Conservation (phyloP, 2,888 invertebrate species). For the Calameuta filiformis region DNA sequence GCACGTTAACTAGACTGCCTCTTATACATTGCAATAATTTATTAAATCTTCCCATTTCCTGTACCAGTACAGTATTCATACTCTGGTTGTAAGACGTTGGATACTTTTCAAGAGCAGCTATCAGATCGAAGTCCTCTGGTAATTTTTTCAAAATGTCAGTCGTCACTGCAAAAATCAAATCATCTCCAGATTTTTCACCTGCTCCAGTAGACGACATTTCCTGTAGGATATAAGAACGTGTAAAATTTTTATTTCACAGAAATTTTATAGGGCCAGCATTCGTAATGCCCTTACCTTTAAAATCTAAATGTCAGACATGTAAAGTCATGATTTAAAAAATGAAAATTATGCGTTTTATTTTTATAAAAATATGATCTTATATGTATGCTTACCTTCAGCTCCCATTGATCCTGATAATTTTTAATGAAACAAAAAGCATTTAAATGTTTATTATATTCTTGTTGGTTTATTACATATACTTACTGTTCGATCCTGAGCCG, state of each 20-base stretch:
- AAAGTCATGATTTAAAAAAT: background rate
- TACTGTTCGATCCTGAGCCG: constrained; percentile 51
- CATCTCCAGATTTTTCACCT: constrained; percentile 78
- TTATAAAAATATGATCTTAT: background rate
- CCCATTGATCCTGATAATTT: constrained; percentile 47
- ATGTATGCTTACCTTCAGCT: constrained; percentile 38
- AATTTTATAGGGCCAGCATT: too few relatives aligned
- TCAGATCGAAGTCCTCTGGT: constrained; percentile 77
- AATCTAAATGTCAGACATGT: constrained; percentile 3
- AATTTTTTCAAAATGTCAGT: constrained; percentile 82
- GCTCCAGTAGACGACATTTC: constrained; percentile 73
- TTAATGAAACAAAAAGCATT: too few relatives aligned
- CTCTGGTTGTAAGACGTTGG: constrained; percentile 86
- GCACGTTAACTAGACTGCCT: constrained; percentile 79
- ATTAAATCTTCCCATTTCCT: constrained; percentile 86
- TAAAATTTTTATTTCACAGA: too few relatives aligned
- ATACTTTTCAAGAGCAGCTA: constrained; percentile 75
- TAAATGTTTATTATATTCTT: background rate
- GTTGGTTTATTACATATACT: constrained; percentile 25
- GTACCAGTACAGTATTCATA: constrained; percentile 93
- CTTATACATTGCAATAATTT: constrained; percentile 80
- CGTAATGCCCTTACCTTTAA: background rate
- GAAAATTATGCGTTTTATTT: too few relatives aligned
- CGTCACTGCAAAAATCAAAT: constrained; percentile 82
- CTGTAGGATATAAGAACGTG: constrained; percentile 58